Conservation (phyloP, 2,888 invertebrate genomes). For the Taphrorychus bicolor region DNA sequence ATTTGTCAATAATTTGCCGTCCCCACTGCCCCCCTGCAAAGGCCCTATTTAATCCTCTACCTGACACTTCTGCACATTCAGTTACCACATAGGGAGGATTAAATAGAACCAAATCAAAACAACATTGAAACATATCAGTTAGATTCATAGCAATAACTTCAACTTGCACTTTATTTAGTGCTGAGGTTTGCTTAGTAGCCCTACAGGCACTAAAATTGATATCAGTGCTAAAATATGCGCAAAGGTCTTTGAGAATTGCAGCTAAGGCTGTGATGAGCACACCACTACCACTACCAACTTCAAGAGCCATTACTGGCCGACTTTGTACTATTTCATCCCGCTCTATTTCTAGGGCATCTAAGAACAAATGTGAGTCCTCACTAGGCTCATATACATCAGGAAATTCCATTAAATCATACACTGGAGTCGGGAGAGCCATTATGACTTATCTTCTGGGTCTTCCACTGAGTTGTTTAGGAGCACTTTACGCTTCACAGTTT, state of each 20-base stretch:
- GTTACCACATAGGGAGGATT: constrained; percentile 99
- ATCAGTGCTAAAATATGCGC: constrained; percentile 76
- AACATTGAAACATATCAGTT: constrained; percentile 62
- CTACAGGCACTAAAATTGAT: constrained; percentile 82
- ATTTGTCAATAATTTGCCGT: constrained; percentile 76
- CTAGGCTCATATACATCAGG: constrained; percentile 91
- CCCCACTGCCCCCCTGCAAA: constrained; percentile 85
- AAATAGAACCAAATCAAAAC: constrained; percentile 89
- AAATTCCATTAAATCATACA: constrained; percentile 66
- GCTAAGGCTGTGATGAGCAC: constrained; percentile 87
- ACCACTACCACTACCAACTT: constrained; percentile 95
- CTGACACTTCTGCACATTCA: constrained; percentile 72
- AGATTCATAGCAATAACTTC: constrained; percentile 74
- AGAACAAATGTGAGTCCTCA: constrained; percentile 93
- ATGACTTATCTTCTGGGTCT: constrained; percentile 38
- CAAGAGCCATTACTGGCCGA: constrained; percentile 75
- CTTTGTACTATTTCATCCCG: constrained; percentile 63
- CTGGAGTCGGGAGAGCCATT: constrained; percentile 74
- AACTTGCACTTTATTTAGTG: constrained; percentile 69
- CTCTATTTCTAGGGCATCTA: constrained; percentile 93
- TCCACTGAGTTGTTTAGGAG: constrained; percentile 62
- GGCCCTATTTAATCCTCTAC: constrained; percentile 65
- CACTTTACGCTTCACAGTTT: constrained; percentile 73
- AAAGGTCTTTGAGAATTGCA: constrained; percentile 62
- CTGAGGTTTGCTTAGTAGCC: constrained; percentile 74